These are phyloP conservation scores for Synergus gifuensis DNA, from an alignment of 2,888 invertebrate genomes.

Conservation along the genomic window DNA sequence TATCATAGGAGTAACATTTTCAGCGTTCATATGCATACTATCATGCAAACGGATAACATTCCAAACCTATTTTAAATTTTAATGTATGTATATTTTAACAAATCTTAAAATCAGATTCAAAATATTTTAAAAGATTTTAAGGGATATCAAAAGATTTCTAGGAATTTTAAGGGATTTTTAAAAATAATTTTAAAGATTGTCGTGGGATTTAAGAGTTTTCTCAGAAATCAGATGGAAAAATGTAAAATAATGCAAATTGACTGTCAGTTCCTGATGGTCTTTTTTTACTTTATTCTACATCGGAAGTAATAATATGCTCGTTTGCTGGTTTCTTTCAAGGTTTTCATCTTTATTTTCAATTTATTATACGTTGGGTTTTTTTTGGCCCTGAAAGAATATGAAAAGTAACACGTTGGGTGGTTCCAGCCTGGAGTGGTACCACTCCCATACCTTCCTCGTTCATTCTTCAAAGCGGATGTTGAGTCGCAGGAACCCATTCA, in stretches of 20 bases:
- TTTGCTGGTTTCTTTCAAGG: background rate
- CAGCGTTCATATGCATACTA: background rate
- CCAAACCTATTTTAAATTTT: background rate
- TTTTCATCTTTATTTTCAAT: background rate
- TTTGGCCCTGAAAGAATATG: conserved; percentile 33
- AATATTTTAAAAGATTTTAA: too few relatives aligned
- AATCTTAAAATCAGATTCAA: background rate
- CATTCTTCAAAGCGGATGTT: conserved; percentile 59
- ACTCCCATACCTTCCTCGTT: conserved; percentile 42
- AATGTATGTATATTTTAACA: background rate
- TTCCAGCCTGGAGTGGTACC: conserved; percentile 25
- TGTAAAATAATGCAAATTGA: background rate
- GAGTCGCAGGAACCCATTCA: conserved; percentile 55
- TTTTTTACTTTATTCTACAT: background rate
- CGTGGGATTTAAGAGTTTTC: too few relatives aligned
- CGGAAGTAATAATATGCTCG: background rate
- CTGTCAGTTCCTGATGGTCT: background rate
- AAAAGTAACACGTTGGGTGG: conserved; percentile 37
- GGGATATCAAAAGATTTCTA: too few relatives aligned
- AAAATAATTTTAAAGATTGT: too few relatives aligned
- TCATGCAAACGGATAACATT: background rate
- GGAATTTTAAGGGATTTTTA: too few relatives aligned
- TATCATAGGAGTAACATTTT: background rate
- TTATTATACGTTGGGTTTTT: background rate
- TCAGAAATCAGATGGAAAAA: background rate